Evolutionary conservation across 2,888 invertebrate species (phyloP).

Genomic region (Arenicola marina): DNA sequence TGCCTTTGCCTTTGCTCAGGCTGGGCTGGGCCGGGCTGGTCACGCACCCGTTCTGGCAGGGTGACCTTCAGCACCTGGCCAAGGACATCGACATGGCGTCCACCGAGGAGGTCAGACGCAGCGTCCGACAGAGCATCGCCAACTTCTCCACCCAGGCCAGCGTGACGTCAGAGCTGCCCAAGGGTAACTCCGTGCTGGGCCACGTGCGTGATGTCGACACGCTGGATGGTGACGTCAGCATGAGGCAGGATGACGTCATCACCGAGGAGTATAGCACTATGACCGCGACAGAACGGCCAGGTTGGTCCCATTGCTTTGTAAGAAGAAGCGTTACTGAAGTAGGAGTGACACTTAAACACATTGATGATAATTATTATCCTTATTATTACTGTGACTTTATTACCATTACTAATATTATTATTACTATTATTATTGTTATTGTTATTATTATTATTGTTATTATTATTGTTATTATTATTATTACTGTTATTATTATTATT

Average conservation of each 20-base stretch:
- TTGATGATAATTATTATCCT: too few relatives aligned
- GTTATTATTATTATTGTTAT: too few relatives aligned
- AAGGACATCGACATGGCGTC: conserved; percentile 37
- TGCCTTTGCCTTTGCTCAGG: too few relatives aligned
- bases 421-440: too few relatives aligned
- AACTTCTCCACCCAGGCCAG: conserved; percentile 22
- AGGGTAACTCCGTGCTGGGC: conserved; percentile 29
- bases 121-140: conserved; percentile 28
- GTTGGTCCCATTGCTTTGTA: neutral
- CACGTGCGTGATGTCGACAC: conserved; percentile 9
- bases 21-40: conserved; percentile 57
- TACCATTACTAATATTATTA: too few relatives aligned
- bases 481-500: too few relatives aligned
- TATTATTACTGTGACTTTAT: too few relatives aligned
- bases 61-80: conserved; percentile 48
- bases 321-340: too few relatives aligned
- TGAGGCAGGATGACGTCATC: neutral
- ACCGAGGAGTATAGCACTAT: neutral
- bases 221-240: neutral
- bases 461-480: too few relatives aligned
- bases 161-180: conserved; percentile 16
- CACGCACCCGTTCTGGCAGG: conserved; percentile 59
- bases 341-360: too few relatives aligned
- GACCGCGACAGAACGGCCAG: neutral
- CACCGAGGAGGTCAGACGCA: conserved; percentile 22